These are phyloP conservation scores for Acronicta psi DNA, from an alignment of 2,888 invertebrate genomes.

Conservation along the genomic window DNA sequence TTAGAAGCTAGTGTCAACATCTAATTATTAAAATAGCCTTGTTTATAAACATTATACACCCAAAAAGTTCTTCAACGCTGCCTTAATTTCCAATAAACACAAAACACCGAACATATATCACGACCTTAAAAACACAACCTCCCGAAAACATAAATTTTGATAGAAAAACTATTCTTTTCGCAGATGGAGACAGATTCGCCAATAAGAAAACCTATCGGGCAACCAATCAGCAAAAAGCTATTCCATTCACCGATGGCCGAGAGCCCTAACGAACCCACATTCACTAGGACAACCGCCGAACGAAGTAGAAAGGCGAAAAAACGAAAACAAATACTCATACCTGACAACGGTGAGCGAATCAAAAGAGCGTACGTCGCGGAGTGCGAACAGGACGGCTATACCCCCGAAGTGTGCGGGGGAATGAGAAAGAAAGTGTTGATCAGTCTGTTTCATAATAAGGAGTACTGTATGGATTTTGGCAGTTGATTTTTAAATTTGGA, in stretches of 20 bases:
- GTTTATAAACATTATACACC: slow-evolving; percentile 1
- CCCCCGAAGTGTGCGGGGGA: slow-evolving; percentile 65
- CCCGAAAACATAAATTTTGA: slow-evolving; percentile 31
- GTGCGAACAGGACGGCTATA: slow-evolving; percentile 70
- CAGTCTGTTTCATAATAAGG: slow-evolving; percentile 79
- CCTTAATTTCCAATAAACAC: slow-evolving; percentile 38
- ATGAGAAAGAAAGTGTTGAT: slow-evolving; percentile 77
- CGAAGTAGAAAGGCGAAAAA: slow-evolving; percentile 67
- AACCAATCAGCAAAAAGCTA: slow-evolving; percentile 77
- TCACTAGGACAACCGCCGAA: slow-evolving; percentile 51
- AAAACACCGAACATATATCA: slow-evolving; percentile 24
- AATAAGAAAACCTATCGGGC: slow-evolving; percentile 70
- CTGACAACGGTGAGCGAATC: slow-evolving; percentile 71
- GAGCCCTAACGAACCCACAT: slow-evolving; percentile 54
- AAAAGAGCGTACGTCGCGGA: slow-evolving; percentile 75
- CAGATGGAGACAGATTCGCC: slow-evolving; percentile 82
- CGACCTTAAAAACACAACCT: slow-evolving; percentile 20
- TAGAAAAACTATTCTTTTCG: slow-evolving; percentile 43
- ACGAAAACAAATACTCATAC: slow-evolving; percentile 72
- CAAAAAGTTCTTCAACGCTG: slow-evolving; percentile 2
- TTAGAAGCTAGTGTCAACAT: too few species aligned
- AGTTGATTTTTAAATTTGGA: slow-evolving; percentile 24
- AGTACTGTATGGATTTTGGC: slow-evolving; percentile 75
- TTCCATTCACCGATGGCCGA: slow-evolving; percentile 76
- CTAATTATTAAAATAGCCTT: too few species aligned